phyloP scores from a whole-genome alignment of 2,113 vertebrate species.

The Nothocercus julius region DNA sequence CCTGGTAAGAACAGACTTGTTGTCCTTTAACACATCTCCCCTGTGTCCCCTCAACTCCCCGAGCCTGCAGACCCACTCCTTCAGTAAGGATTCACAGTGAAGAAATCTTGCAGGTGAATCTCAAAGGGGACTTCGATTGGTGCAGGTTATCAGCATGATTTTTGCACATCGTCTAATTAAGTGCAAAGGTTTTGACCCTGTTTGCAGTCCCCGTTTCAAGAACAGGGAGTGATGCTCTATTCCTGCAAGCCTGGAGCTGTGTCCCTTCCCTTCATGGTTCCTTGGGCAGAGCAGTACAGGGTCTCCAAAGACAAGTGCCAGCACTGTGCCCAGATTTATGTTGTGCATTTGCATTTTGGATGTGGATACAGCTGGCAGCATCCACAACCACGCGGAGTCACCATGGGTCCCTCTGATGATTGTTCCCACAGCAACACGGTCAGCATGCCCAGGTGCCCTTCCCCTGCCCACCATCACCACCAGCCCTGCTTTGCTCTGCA shows the following conservation, averaged over 20 bases:
- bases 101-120: not conserved
- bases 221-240: not conserved
- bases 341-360: accelerated
- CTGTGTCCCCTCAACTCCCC: not conserved
- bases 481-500: not conserved
- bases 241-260: not conserved
- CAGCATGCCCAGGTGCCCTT: not conserved
- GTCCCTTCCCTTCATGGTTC: not conserved
- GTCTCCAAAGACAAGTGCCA: not conserved
- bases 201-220: not conserved
- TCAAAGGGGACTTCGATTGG: not conserved
- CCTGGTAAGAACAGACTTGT: accelerated
- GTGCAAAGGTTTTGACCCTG: not conserved
- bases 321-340: accelerated
- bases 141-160: not conserved
- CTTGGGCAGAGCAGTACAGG: not conserved
- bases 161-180: not conserved
- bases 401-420: not conserved
- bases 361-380: not conserved
- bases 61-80: not conserved
- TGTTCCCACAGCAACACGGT: not conserved
- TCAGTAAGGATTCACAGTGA: not conserved
- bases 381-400: not conserved
- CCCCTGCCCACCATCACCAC: accelerated
- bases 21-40: not conserved